Evolutionary conservation across 2,113 vertebrate species (phyloP), one percentile per base, ranked within the genome.

Genomic region (Penelope pileata): DNA sequence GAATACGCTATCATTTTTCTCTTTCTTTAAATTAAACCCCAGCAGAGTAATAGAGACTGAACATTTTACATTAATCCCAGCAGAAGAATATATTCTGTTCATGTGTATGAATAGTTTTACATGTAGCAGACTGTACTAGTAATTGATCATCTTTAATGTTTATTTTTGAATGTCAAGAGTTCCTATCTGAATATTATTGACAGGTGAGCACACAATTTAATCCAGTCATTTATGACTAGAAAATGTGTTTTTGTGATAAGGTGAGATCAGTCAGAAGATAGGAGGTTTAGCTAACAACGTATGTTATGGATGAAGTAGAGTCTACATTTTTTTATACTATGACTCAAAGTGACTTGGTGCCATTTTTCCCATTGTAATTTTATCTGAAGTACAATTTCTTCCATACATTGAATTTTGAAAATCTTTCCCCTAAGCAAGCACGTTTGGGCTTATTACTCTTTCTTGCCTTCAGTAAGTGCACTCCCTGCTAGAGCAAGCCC

Each of bases 401-500:
- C 80, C 24, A 63, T 70, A 76, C 58, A 36, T 10, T 60, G 50
- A 50, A 50, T 77, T 95, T 60, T 48, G 47, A 89, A 93, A 62
- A 47, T 60, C 18, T 53, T 74, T 77, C 81, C 75, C 66, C 45
- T 83, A 86, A 88, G 64, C 70, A 94, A 88, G 43, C 14, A 43
- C 24, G 21, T 91, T 95, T 90, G 87, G 76, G 26, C 45, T 89
- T 87, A 48, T 59, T 82, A 38, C 47, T 89, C 67, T 54, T 58
- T 59, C 79, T 79, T 88, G 36, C 51, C 94, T 93, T 94, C 87
- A 94, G 45, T 91, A 74, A 92, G 16, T 74, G 80, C 36, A 69
- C 70, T 86, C 88, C 58, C 18, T 91, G 70, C 67, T 91, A 54
- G 96, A 93, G 90, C 91, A 94, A 95, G 73, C 62, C 67, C 78